phyloP scores from a whole-genome alignment of 2,888 invertebrate genomes.

The Nasonia oneida region DNA sequence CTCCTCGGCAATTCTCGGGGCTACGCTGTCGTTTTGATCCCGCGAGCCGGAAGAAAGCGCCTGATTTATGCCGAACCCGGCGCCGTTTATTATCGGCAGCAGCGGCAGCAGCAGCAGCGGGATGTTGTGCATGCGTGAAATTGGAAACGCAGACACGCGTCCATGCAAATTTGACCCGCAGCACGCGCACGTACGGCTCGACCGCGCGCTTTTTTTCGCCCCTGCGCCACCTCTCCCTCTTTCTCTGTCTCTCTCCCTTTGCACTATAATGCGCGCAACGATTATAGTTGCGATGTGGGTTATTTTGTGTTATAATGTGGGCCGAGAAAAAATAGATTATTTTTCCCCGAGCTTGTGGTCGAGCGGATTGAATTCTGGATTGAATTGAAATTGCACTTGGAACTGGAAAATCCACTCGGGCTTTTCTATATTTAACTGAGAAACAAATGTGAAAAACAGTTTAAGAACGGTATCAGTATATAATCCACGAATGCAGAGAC shows the following conservation, averaged over 20 bases:
- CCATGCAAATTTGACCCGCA: slow-evolving; percentile 75
- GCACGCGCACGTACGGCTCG: slow-evolving; percentile 14
- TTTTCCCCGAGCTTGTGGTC: not conserved
- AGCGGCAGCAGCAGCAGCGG: slow-evolving; percentile 61
- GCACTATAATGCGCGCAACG: not conserved
- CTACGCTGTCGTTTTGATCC: slow-evolving; percentile 15
- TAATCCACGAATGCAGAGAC: not conserved
- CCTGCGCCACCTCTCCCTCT: not conserved
- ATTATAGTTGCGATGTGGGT: not conserved
- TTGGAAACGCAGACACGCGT: slow-evolving; percentile 77
- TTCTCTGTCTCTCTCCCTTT: not conserved
- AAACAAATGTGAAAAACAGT: too few relatives aligned
- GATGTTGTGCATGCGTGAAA: slow-evolving; percentile 75
- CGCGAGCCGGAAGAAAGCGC: slow-evolving; percentile 58
- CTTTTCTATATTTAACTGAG: too few relatives aligned
- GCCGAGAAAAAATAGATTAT: not conserved
- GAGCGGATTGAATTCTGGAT: not conserved
- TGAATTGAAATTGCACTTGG: not conserved
- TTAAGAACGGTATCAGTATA: too few relatives aligned
- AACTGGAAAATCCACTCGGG: too few relatives aligned
- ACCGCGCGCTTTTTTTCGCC: not conserved
- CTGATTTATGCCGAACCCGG: slow-evolving; percentile 76
- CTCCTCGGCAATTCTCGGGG: slow-evolving; percentile 35
- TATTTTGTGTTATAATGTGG: not conserved
- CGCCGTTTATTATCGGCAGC: slow-evolving; percentile 72